A percentile compares a stretch with the other conserved stretches of the same genome.
These are phyloP conservation scores for Merops nubicus DNA, from an alignment of 2,113 vertebrate species.

Conservation along the genomic window DNA sequence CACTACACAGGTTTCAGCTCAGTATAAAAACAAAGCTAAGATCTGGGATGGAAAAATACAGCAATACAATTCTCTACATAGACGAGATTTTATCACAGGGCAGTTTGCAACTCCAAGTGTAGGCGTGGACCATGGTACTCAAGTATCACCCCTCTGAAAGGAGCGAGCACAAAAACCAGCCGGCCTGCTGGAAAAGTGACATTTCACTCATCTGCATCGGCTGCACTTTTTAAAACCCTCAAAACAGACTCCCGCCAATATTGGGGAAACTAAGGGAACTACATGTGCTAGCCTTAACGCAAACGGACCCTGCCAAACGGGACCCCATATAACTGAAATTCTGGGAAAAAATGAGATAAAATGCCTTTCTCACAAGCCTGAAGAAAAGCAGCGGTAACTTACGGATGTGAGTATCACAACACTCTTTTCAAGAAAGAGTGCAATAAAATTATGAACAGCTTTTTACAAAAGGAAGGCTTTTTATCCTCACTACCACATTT, in stretches of 20 bases:
- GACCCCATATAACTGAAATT: not conserved
- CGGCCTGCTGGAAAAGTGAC: not conserved
- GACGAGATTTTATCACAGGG: not conserved
- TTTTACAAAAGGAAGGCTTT: not conserved
- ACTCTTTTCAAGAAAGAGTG: not conserved
- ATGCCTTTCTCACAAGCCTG: not conserved
- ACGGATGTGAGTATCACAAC: not conserved
- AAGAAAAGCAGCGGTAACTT: not conserved
- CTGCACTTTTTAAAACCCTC: not conserved
- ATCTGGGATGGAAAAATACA: not conserved
- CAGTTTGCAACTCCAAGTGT: not conserved
- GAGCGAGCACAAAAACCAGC: accelerated
- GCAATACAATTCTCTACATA: not conserved
- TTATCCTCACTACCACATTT: not conserved
- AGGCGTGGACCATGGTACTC: accelerated
- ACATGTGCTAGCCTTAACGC: not conserved
- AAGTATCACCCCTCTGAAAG: accelerated
- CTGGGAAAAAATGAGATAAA: not conserved
- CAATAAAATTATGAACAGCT: not conserved
- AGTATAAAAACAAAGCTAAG: slow-evolving; percentile 6
- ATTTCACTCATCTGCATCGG: not conserved
- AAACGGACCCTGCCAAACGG: not conserved
- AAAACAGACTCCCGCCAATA: accelerated
- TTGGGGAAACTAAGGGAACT: not conserved
- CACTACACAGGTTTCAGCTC: slow-evolving; percentile 19